Conservation (phyloP, 2,888 invertebrate genomes). For the Eupithecia subumbrata region DNA sequence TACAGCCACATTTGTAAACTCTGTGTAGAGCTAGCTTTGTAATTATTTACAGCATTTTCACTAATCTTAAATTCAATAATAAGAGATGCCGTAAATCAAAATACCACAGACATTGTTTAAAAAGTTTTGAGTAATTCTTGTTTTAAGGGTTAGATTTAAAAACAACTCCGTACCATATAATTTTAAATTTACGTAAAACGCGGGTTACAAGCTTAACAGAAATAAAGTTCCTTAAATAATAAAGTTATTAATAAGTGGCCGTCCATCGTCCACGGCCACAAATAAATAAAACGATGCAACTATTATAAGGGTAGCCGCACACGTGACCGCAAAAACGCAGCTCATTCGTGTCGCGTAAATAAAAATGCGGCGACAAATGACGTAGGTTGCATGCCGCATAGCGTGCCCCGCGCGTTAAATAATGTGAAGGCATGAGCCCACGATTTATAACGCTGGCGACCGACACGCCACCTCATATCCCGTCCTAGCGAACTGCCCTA, state of each 20-base stretch:
- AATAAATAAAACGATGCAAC: constrained; percentile 40
- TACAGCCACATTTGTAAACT: constrained; percentile 15
- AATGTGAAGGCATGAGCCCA: constrained; percentile 59
- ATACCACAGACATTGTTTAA: neutral
- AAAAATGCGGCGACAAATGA: constrained; percentile 50
- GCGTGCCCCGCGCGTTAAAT: constrained; percentile 62
- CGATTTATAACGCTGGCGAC: constrained; percentile 54
- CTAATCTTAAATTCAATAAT: neutral
- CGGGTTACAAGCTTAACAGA: constrained; percentile 11
- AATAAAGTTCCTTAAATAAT: constrained; percentile 5
- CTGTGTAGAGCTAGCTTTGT: neutral
- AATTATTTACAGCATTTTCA: neutral
- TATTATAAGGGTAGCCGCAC: constrained; percentile 27
- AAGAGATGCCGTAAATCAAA: neutral
- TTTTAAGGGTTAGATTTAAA: neutral
- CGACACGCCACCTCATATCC: constrained; percentile 54
- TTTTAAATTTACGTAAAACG: neutral
- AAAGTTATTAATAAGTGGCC: constrained; percentile 23
- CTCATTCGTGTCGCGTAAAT: constrained; percentile 39
- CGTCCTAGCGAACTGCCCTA: constrained; percentile 49
- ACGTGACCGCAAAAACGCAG: constrained; percentile 38
- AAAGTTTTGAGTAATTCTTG: neutral
- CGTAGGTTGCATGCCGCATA: constrained; percentile 49
- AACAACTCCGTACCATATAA: neutral
- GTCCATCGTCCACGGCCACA: constrained; percentile 23